phyloP scores from a whole-genome alignment of 2,113 vertebrate genomes.

The Isurus oxyrinchus region DNA sequence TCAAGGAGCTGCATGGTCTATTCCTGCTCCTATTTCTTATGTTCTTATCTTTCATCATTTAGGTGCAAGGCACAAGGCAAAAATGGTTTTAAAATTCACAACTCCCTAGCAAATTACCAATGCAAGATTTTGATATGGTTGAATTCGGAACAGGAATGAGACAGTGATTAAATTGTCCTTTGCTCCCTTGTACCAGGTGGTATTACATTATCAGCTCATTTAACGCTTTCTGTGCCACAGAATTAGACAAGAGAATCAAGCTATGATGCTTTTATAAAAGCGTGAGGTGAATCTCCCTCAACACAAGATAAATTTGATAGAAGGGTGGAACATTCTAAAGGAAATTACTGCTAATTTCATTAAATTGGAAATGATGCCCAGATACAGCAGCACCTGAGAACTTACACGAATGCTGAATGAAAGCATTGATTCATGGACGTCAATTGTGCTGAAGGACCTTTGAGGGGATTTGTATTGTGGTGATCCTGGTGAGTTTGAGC shows the following conservation, averaged over 20 bases:
- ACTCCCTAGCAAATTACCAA: not conserved
- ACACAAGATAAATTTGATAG: not conserved
- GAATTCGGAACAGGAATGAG: too few relatives aligned
- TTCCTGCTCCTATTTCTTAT: too few relatives aligned
- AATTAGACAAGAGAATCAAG: not conserved
- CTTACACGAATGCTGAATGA: not conserved
- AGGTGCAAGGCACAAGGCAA: not conserved
- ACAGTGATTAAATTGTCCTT: not conserved
- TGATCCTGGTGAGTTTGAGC: not conserved
- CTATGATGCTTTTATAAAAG: not conserved
- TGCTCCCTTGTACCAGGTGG: not conserved
- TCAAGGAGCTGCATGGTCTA: too few relatives aligned
- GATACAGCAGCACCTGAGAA: not conserved
- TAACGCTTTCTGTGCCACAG: not conserved
- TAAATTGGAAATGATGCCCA: not conserved
- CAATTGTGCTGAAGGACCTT: not conserved
- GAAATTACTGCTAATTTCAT: not conserved
- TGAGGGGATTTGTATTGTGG: not conserved
- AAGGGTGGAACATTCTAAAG: not conserved
- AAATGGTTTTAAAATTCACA: not conserved
- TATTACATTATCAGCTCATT: not conserved
- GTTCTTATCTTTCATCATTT: not conserved
- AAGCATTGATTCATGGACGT: not conserved
- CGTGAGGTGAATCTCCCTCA: not conserved
- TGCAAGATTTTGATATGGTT: not conserved